phyloP scores from a whole-genome alignment of 1,140 invertebrate genomes.

The Rhizoglyphus robini region DNA sequence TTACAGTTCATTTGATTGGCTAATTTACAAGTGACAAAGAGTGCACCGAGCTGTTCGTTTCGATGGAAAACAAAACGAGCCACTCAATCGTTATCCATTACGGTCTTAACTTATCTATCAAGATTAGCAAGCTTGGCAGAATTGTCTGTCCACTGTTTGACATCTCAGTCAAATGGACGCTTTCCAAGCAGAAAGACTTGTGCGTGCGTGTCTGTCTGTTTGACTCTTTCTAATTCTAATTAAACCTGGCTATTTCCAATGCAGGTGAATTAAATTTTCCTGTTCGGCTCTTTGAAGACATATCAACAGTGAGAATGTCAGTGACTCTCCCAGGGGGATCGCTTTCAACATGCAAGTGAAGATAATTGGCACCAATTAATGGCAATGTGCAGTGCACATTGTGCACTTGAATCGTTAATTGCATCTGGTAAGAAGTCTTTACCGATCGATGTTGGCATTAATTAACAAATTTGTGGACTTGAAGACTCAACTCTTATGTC shows the following conservation, averaged over 20 bases:
- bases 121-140: not conserved
- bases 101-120: not conserved
- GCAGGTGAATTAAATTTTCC: not conserved
- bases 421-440: too few species aligned
- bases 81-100: constrained; percentile 1
- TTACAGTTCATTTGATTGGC: not conserved
- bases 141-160: not conserved
- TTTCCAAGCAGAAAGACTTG: not conserved
- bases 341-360: too few species aligned
- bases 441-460: too few species aligned
- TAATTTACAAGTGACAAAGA: not conserved
- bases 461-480: too few species aligned
- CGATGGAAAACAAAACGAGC: not conserved
- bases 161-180: constrained; percentile 3
- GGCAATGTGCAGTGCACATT: too few species aligned
- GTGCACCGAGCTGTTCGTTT: not conserved
- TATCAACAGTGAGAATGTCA: not conserved
- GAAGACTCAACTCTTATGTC: too few species aligned
- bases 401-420: too few species aligned
- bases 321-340: too few species aligned
- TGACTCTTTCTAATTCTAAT: not conserved
- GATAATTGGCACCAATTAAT: too few species aligned
- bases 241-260: not conserved
- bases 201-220: not conserved
- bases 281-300: not conserved